phyloP scores from a whole-genome alignment of 1,140 invertebrate genomes.

The Calephelis virginiensis region DNA sequence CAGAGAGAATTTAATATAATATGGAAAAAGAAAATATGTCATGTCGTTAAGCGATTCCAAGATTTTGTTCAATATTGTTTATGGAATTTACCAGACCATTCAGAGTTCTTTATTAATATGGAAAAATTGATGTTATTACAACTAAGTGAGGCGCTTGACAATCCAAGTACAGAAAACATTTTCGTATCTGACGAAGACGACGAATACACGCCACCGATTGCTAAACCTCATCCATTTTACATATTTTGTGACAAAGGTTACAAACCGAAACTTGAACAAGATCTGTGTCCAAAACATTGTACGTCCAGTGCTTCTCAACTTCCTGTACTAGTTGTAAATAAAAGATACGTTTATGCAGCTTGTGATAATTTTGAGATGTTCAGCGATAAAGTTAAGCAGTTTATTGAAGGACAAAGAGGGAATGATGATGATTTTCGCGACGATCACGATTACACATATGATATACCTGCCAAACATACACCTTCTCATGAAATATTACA shows the following conservation, averaged over 20 bases:
- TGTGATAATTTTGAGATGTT: slow-evolving; percentile 58
- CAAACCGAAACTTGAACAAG: slow-evolving; percentile 44
- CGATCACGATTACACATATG: slow-evolving; percentile 47
- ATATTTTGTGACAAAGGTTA: slow-evolving; percentile 57
- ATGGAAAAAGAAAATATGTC: slow-evolving; percentile 63
- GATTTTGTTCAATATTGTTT: slow-evolving; percentile 59
- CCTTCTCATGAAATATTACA: slow-evolving; percentile 39
- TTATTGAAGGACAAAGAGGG: slow-evolving; percentile 39
- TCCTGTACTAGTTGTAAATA: slow-evolving; percentile 60
- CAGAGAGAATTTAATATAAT: slow-evolving; percentile 44
- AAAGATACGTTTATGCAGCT: slow-evolving; percentile 55
- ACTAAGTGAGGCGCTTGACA: slow-evolving; percentile 46
- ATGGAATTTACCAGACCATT: slow-evolving; percentile 55
- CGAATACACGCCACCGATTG: slow-evolving; percentile 40
- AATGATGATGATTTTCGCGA: slow-evolving; percentile 49
- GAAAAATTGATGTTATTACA: slow-evolving; percentile 67
- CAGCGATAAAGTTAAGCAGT: slow-evolving; percentile 49
- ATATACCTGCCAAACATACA: slow-evolving; percentile 48
- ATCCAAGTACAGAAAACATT: slow-evolving; percentile 50
- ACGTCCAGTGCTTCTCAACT: slow-evolving; percentile 53
- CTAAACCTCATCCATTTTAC: slow-evolving; percentile 54
- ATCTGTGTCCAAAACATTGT: slow-evolving; percentile 54
- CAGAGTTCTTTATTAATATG: slow-evolving; percentile 66
- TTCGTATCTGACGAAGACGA: slow-evolving; percentile 42
- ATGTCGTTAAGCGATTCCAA: slow-evolving; percentile 63